These are phyloP conservation scores for Anolis sagrei DNA, from an alignment of 2,113 vertebrate genomes.

Conservation along the genomic window DNA sequence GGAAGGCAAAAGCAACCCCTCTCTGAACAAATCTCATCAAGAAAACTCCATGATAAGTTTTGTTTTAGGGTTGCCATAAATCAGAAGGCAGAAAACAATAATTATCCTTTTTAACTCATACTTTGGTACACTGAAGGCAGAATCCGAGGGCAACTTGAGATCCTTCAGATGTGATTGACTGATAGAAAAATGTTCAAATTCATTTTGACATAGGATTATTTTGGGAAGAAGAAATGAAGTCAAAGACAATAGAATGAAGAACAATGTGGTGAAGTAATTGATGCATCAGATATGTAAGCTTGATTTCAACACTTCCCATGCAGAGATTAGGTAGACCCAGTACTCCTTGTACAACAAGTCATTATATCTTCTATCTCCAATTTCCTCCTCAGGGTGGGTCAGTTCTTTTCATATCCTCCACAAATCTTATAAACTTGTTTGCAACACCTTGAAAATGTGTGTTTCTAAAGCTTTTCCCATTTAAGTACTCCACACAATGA, in stretches of 20 bases:
- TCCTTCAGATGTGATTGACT: neutral
- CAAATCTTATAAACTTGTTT: neutral
- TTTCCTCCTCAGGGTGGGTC: neutral
- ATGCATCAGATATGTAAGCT: neutral
- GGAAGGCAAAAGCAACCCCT: no score
- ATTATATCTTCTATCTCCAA: neutral
- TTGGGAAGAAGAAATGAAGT: neutral
- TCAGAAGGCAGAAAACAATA: no score
- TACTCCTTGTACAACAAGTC: no score
- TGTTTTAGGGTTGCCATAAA: no score
- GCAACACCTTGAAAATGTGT: slow-evolving; percentile 12
- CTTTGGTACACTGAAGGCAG: neutral
- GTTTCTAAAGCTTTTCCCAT: slow-evolving; percentile 45
- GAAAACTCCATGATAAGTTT: no score
- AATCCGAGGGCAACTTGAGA: neutral
- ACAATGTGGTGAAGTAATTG: neutral
- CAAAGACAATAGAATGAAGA: neutral
- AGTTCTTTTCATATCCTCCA: neutral
- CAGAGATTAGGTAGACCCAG: neutral
- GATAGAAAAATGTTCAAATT: neutral
- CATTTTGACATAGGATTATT: neutral
- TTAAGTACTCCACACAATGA: slow-evolving; percentile 51
- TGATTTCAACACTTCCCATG: neutral
- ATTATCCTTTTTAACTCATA: neutral
- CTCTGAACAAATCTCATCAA: no score